These are phyloP conservation scores for Allygus modestus DNA, from an alignment of 2,888 invertebrate species.

Conservation along the genomic window DNA sequence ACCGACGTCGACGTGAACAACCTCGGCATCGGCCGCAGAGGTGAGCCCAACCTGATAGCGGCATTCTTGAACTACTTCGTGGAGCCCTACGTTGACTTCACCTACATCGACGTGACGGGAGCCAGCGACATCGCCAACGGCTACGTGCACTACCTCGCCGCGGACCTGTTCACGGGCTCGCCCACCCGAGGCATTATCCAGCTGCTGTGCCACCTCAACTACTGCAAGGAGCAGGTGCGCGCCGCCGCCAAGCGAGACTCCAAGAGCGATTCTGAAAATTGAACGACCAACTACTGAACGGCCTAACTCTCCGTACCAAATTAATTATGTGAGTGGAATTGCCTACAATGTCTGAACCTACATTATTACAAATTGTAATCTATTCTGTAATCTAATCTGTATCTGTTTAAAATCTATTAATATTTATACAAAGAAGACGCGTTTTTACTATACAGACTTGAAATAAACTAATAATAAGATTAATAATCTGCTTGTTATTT, in stretches of 20 bases:
- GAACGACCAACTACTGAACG: background rate
- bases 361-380: too few relatives aligned
- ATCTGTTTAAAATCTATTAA: too few relatives aligned
- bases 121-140: slow-evolving; percentile 72
- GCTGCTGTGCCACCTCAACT: slow-evolving; percentile 48
- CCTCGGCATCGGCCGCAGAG: slow-evolving; percentile 62
- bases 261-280: slow-evolving; percentile 32
- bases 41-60: slow-evolving; percentile 66
- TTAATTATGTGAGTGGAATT: background rate
- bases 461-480: too few relatives aligned
- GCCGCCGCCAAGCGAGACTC: slow-evolving; percentile 17
- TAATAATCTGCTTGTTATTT: too few relatives aligned
- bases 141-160: slow-evolving; percentile 65
- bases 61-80: slow-evolving; percentile 66
- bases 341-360: too few relatives aligned
- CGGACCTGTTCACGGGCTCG: slow-evolving; percentile 70
- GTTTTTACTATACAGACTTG: too few relatives aligned
- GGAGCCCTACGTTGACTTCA: slow-evolving; percentile 65
- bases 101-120: slow-evolving; percentile 66
- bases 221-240: slow-evolving; percentile 51
- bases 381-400: too few relatives aligned
- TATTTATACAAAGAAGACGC: too few relatives aligned
- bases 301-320: background rate
- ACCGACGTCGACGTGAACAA: slow-evolving; percentile 65
- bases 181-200: slow-evolving; percentile 35